These are phyloP conservation scores for Phalacrocorax aristotelis DNA, from an alignment of 2,113 vertebrate genomes.

Conservation along the genomic window DNA sequence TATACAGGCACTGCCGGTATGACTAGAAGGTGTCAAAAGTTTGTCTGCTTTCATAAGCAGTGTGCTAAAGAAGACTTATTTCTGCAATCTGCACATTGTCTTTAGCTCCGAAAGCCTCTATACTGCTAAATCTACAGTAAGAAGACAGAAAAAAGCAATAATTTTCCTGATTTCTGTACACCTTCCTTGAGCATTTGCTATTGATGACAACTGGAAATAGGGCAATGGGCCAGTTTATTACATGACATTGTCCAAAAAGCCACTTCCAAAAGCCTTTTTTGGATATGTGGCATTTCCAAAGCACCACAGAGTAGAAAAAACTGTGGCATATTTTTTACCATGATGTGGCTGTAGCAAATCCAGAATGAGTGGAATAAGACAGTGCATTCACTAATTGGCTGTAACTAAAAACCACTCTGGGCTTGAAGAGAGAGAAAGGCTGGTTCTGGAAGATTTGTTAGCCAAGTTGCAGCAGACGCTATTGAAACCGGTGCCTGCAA, in stretches of 20 bases:
- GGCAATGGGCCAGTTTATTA: fast-evolving
- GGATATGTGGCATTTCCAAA: neutral
- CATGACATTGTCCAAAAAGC: neutral
- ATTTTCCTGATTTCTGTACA: neutral
- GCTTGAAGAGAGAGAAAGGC: neutral
- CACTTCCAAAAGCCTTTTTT: neutral
- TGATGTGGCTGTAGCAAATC: neutral
- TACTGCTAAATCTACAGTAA: neutral
- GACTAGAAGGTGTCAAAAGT: neutral
- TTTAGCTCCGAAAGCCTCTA: neutral
- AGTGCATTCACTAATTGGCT: neutral
- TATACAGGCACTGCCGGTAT: too few relatives aligned
- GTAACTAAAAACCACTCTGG: neutral
- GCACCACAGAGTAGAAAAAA: neutral
- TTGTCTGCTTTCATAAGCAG: neutral
- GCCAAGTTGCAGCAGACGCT: neutral
- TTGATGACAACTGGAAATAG: neutral
- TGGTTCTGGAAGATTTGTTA: neutral
- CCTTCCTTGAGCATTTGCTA: neutral
- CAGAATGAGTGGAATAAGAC: neutral
- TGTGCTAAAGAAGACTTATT: neutral
- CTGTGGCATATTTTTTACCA: neutral
- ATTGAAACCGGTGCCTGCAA: slow-evolving; percentile 5
- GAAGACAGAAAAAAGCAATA: neutral
- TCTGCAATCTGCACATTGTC: neutral